Evolutionary conservation across 2,888 invertebrate species (phyloP).

Genomic region (Leptogaster cylindrica): DNA sequence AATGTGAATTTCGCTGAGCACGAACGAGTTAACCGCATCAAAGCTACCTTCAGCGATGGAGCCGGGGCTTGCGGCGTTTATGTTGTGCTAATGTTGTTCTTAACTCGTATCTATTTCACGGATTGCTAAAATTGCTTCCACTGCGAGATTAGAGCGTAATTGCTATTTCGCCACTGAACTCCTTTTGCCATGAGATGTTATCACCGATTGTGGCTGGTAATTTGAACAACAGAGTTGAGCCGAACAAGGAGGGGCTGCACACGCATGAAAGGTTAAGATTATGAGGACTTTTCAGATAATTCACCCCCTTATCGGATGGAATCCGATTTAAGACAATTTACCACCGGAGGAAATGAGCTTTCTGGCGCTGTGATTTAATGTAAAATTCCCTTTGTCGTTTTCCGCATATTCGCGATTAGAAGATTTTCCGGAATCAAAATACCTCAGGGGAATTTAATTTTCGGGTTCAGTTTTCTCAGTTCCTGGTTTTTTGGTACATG

Average conservation of each 20-base stretch:
- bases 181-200: background rate
- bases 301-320: conserved; percentile 24
- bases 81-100: conserved; percentile 27
- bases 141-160: conserved; percentile 24
- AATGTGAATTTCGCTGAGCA: too few relatives aligned
- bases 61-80: conserved; percentile 14
- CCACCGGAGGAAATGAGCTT: conserved; percentile 14
- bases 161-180: conserved; percentile 23
- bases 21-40: too few relatives aligned
- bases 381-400: conserved; percentile 4
- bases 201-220: conserved; percentile 16
- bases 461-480: background rate
- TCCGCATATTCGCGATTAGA: background rate
- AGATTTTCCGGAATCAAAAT: background rate
- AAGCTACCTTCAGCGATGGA: too few relatives aligned
- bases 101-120: conserved; percentile 27
- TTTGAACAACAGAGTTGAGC: conserved; percentile 10
- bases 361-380: background rate
- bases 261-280: conserved; percentile 22
- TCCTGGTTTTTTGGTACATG: background rate
- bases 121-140: conserved; percentile 23
- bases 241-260: conserved; percentile 6
- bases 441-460: background rate
- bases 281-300: conserved; percentile 17
- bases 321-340: conserved; percentile 26